A percentile compares a stretch with the other conserved stretches of the same genome.
These are phyloP conservation scores for Pluvialis apricaria DNA, from an alignment of 2,113 vertebrate genomes.

Conservation along the genomic window DNA sequence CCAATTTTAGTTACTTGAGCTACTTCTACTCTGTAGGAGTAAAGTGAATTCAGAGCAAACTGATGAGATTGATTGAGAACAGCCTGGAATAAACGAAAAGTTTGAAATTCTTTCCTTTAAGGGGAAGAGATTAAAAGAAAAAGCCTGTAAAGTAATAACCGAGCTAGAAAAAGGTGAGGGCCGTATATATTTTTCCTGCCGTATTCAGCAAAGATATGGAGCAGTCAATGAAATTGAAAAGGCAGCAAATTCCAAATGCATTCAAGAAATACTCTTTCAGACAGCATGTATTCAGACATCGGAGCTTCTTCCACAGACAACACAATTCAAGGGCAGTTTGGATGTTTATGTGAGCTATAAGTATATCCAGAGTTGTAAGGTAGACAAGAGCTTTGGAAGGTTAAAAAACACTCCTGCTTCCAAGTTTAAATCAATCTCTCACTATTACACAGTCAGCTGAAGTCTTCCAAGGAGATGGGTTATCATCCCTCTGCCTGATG, in stretches of 20 bases:
- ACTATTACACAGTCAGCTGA: background rate
- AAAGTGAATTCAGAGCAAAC: background rate
- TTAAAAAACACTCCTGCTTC: background rate
- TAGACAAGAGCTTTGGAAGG: background rate
- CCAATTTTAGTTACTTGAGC: background rate
- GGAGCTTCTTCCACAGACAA: background rate
- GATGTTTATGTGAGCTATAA: background rate
- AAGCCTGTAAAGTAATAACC: background rate
- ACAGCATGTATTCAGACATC: background rate
- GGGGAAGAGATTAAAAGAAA: background rate
- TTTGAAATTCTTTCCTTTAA: background rate
- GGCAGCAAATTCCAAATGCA: background rate
- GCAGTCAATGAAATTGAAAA: background rate
- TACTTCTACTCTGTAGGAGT: background rate
- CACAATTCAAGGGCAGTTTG: background rate
- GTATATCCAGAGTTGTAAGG: background rate
- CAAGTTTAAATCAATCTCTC: background rate
- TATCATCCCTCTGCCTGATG: background rate
- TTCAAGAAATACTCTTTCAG: background rate
- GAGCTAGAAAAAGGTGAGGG: background rate
- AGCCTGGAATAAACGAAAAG: background rate
- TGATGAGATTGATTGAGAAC: background rate
- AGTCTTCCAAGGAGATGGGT: background rate
- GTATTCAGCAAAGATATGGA: background rate
- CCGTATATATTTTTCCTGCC: background rate